Evolutionary conservation across 2,888 invertebrate species (phyloP).

Genomic region (Rotaria socialis): DNA sequence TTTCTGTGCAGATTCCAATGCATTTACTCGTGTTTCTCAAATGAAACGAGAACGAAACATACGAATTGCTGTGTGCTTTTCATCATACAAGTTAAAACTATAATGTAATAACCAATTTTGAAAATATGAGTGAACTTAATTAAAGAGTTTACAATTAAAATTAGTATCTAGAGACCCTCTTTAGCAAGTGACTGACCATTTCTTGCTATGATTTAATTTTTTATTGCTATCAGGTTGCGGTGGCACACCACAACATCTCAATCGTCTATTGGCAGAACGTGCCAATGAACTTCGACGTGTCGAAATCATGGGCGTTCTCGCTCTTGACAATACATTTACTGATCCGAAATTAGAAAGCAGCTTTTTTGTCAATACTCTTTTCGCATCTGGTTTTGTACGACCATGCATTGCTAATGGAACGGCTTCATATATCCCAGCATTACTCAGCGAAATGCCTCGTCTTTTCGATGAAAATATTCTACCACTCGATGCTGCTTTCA

Average conservation of each 20-base stretch:
- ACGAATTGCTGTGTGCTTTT: no score
- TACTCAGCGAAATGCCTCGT: constrained; percentile 83
- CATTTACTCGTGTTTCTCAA: no score
- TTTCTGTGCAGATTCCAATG: no score
- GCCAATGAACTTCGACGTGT: neutral
- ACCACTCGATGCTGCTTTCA: constrained; percentile 71
- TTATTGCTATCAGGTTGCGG: neutral
- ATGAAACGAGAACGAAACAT: no score
- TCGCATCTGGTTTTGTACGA: constrained; percentile 87
- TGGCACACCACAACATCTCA: constrained; percentile 8
- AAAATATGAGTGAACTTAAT: no score
- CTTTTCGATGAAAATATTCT: constrained; percentile 79
- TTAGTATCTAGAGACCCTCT: no score
- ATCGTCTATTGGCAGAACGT: neutral
- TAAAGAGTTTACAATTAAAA: no score
- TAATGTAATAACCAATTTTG: no score
- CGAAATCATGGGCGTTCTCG: neutral
- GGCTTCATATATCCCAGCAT: constrained; percentile 82
- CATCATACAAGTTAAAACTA: no score
- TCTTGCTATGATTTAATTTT: neutral
- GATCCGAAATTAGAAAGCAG: constrained; percentile 61
- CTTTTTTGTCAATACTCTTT: constrained; percentile 77
- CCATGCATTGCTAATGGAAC: constrained; percentile 79
- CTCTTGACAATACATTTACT: neutral
- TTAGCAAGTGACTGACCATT: neutral